These are phyloP conservation scores for Andrena hattorfiana DNA, from an alignment of 2,888 invertebrate species.

Conservation along the genomic window DNA sequence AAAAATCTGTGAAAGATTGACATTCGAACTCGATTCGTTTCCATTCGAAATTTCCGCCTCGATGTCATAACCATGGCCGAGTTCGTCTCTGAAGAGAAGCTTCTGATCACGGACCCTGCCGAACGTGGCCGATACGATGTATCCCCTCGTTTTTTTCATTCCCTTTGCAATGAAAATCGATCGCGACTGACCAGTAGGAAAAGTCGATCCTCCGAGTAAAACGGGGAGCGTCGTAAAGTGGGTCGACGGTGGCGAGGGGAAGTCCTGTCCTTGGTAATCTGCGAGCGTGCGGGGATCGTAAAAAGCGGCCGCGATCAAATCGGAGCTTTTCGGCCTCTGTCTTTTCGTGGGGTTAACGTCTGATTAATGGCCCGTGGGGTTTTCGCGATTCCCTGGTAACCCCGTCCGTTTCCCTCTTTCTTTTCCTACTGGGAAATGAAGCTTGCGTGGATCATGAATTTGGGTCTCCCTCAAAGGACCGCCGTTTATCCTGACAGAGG, in stretches of 20 bases:
- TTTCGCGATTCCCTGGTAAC: conserved; percentile 32
- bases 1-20: too few relatives aligned
- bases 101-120: neutral
- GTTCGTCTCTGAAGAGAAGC: neutral
- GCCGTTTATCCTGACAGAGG: conserved; percentile 8
- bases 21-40: too few relatives aligned
- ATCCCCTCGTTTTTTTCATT: neutral
- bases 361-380: conserved; percentile 55
- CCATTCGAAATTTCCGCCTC: too few relatives aligned
- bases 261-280: conserved; percentile 43
- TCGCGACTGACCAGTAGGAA: conserved; percentile 29
- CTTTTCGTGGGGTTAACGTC: conserved; percentile 51
- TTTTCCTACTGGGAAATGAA: neutral
- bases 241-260: conserved; percentile 48
- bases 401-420: neutral
- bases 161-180: conserved; percentile 39
- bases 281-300: conserved; percentile 34
- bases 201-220: conserved; percentile 37
- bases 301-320: conserved; percentile 54
- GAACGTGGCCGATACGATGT: neutral
- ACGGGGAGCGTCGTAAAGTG: conserved; percentile 16
- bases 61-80: neutral
- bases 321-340: conserved; percentile 49
- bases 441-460: conserved; percentile 8
- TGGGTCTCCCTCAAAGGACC: conserved; percentile 4